Evolutionary conservation across 2,797 vertebrate species (phyloP).

Genomic region (Mormyrops attenuatus): DNA sequence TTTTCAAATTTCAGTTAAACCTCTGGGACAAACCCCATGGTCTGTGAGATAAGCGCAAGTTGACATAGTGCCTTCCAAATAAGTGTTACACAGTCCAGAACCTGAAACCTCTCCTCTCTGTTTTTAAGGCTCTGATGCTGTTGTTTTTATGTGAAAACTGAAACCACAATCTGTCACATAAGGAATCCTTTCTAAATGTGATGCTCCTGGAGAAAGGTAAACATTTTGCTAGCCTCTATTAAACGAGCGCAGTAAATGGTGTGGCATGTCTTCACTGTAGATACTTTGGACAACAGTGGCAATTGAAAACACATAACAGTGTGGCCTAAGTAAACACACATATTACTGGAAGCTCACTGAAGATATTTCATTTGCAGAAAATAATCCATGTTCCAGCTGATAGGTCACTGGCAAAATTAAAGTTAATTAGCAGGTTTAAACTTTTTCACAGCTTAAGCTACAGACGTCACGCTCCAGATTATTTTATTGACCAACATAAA

Average conservation of each 20-base stretch:
- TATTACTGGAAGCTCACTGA: not conserved
- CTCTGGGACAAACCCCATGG: constrained; percentile 34
- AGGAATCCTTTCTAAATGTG: not conserved
- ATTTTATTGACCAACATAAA: not conserved
- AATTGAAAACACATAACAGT: not conserved
- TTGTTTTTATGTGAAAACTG: not conserved
- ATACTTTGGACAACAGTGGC: not conserved
- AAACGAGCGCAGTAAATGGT: not conserved
- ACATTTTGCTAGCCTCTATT: constrained; percentile 7
- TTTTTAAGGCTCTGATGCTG: constrained; percentile 10
- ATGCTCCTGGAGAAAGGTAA: constrained; percentile 7
- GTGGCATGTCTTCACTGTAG: not conserved
- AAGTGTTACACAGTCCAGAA: constrained; percentile 27
- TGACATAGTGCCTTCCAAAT: constrained; percentile 32
- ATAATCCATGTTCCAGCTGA: not conserved
- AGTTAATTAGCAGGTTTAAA: not conserved
- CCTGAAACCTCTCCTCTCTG: not conserved
- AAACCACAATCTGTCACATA: constrained; percentile 5
- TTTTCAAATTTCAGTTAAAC: constrained; percentile 36
- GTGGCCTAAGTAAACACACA: not conserved
- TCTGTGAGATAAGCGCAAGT: constrained; percentile 49
- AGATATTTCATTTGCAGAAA: not conserved
- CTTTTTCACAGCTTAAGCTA: not conserved
- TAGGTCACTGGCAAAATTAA: not conserved
- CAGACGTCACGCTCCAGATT: not conserved